Evolutionary conservation across 2,888 invertebrate species (phyloP).

Genomic region (Heliothis peltigera): DNA sequence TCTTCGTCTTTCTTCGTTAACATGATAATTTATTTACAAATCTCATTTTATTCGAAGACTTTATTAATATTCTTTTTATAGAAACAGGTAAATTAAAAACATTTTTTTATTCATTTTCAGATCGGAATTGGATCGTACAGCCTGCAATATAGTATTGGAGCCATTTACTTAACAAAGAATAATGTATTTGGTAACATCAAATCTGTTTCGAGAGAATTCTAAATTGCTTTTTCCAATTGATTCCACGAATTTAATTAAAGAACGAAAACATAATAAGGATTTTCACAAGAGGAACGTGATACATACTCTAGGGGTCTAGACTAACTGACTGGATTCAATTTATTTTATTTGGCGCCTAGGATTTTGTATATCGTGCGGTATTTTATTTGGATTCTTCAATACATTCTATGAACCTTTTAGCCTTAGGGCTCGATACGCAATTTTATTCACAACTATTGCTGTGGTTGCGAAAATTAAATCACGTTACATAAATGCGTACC

Average conservation of each 20-base stretch:
- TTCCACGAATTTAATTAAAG: slow-evolving; percentile 56
- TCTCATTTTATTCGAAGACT: slow-evolving; percentile 13
- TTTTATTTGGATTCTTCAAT: slow-evolving; percentile 56
- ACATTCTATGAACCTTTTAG: slow-evolving; percentile 44
- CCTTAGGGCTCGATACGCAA: slow-evolving; percentile 43
- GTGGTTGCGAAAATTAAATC: slow-evolving; percentile 42
- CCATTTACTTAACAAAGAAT: slow-evolving; percentile 21
- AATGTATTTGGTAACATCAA: slow-evolving; percentile 30
- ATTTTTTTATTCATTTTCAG: neutral
- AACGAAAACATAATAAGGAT: slow-evolving; percentile 38
- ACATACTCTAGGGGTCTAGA: slow-evolving; percentile 46
- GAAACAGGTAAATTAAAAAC: slow-evolving; percentile 11
- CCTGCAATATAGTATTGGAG: slow-evolving; percentile 7
- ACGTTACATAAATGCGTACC: slow-evolving; percentile 27
- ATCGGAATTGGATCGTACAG: slow-evolving; percentile 22
- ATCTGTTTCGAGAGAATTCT: slow-evolving; percentile 25
- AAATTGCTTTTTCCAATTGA: slow-evolving; percentile 49
- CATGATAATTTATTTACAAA: slow-evolving; percentile 24
- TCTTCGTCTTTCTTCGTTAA: slow-evolving; percentile 9
- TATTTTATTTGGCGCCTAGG: slow-evolving; percentile 57
- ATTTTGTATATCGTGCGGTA: slow-evolving; percentile 46
- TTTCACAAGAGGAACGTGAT: slow-evolving; percentile 49
- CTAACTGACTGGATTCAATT: slow-evolving; percentile 55
- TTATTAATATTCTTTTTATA: slow-evolving; percentile 13
- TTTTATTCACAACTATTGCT: slow-evolving; percentile 44